Base-by-base conservation (phyloP, 1,140 invertebrate species). In the Galendromus occidentalis region DNA sequence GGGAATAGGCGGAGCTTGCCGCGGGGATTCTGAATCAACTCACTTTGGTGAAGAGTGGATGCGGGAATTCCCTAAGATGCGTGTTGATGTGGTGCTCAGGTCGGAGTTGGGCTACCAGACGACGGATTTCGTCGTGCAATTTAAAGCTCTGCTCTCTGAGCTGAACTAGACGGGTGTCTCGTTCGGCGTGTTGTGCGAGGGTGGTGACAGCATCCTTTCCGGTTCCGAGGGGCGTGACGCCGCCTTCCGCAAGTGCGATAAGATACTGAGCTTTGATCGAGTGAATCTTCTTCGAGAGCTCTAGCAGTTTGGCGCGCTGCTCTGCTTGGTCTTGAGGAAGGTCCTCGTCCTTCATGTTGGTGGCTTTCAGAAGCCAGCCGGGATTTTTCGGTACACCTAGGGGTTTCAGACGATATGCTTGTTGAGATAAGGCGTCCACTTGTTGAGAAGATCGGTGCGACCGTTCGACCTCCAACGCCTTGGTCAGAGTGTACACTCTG, bases 331-430 rank as follows among this genome's bases (percentile, higher is more conserved):
- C 51, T 25, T 59, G 51, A 20, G 51, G 51, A 59, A 59, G 14
- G 9, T 33, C 33, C 17, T 59, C 51, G 14, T 59, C 51, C 25
- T 25, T 59, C 25, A 6, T 25, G 51, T 59, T 59, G 51, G 51
- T 59, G 6, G 51, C 51, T 59, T 59, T 59, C 51, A 59, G 22
- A 29, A 59, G 51, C 51, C 51, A 59, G 51, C 51, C 51, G 51
- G 51, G 51, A 25, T 59, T 59, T 25, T 59, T 59, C 25, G 51
- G 51, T 14, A 59, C 22, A 22, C 25, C 22, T 1, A 59, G 20
- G 1, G 51, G 25, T 29, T 33, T 25, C 25, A 59, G 20, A 14
- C 51, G 51, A 59, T 25, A 17, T 9, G 51, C 51, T 59, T 25
- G 12, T 22, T 59, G 14, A 22, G 25, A 29, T 25, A 59, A 17